These are phyloP conservation scores for Bursaphelenchus okinawaensis DNA, from an alignment of 2,888 invertebrate genomes.

Conservation along the genomic window DNA sequence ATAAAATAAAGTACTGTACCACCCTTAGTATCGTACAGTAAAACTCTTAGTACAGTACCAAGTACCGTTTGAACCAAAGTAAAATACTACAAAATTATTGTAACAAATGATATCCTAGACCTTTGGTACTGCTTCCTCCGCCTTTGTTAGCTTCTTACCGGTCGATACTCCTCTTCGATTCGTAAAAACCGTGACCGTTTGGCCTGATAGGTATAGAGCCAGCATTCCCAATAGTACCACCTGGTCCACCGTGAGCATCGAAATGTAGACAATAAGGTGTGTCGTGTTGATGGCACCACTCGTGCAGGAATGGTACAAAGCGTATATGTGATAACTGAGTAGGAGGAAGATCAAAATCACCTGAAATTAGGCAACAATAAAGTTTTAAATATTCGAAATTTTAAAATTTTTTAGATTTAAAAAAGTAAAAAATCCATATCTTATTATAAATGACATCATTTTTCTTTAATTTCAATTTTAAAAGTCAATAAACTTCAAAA, in stretches of 20 bases:
- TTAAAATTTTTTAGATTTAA: no score
- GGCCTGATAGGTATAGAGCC: not conserved
- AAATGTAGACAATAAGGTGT: not conserved
- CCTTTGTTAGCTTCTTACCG: not conserved
- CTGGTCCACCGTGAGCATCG: not conserved
- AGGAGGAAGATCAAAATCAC: not conserved
- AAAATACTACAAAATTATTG: no score
- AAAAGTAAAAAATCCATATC: no score
- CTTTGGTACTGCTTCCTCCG: not conserved
- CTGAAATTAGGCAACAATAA: no score
- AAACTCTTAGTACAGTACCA: no score
- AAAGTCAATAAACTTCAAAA: no score
- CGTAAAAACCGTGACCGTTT: not conserved
- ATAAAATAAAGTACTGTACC: no score
- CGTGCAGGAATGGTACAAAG: not conserved
- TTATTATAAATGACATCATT: no score
- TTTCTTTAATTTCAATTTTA: no score
- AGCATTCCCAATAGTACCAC: not conserved
- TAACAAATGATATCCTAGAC: not conserved
- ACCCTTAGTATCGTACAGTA: no score
- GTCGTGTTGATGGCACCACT: not conserved
- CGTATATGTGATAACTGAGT: not conserved
- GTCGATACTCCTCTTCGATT: not conserved
- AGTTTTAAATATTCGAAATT: no score
- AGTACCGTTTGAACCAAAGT: no score